Evolutionary conservation across 2,797 vertebrate species (phyloP).

Genomic region (Poeciliopsis turneri): DNA sequence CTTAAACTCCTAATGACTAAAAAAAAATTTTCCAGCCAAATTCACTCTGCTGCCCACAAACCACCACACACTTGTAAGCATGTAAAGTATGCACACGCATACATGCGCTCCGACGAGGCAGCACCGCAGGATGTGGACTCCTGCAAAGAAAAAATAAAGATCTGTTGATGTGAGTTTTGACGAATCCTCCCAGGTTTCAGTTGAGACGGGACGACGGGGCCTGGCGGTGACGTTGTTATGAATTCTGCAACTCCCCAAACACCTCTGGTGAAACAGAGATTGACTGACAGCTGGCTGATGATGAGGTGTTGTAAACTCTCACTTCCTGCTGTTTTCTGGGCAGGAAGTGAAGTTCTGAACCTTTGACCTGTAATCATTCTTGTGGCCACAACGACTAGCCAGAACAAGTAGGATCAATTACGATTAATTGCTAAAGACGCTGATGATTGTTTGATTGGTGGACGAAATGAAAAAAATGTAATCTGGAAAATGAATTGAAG

Average conservation of each 20-base stretch:
- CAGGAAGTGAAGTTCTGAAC: conserved; percentile 74
- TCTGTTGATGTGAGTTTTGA: conserved; percentile 29
- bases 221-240: conserved; percentile 47
- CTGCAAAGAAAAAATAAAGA: conserved; percentile 59
- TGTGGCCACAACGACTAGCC: conserved; percentile 14
- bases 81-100: neutral
- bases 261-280: conserved; percentile 47
- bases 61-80: conserved; percentile 5
- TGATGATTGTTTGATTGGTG: neutral
- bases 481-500: neutral
- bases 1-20: neutral
- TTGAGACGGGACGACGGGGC: neutral
- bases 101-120: conserved; percentile 5
- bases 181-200: conserved; percentile 26
- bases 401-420: conserved; percentile 4
- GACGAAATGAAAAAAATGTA: neutral
- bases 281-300: conserved; percentile 79
- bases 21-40: neutral
- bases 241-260: conserved; percentile 70
- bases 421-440: neutral
- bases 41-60: neutral
- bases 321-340: conserved; percentile 68
- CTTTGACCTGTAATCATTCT: conserved; percentile 64
- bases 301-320: conserved; percentile 75
- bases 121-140: conserved; percentile 27